Evolutionary conservation across 2,113 vertebrate genomes (phyloP).

Genomic region (Perognathus longimembris): DNA sequence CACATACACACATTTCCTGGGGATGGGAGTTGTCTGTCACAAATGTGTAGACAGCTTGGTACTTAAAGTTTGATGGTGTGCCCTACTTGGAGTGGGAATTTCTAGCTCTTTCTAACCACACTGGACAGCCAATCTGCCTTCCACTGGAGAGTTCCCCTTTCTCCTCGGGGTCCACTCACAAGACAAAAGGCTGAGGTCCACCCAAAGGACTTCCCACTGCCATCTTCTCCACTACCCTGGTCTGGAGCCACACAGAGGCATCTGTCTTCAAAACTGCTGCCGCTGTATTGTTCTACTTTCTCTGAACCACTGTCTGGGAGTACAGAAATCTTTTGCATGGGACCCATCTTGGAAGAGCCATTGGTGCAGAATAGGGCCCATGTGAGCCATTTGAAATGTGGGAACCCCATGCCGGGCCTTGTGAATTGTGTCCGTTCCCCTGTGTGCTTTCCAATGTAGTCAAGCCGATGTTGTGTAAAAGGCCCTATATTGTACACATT

Average conservation of each 20-base stretch:
- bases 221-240: background rate
- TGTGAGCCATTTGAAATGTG: background rate
- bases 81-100: background rate
- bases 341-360: background rate
- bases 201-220: background rate
- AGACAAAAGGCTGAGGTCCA: background rate
- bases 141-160: background rate
- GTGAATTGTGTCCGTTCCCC: background rate
- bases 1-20: background rate
- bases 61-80: background rate
- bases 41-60: background rate
- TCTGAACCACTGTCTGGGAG: conserved; percentile 21
- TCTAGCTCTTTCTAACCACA: background rate
- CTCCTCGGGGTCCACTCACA: background rate
- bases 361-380: conserved; percentile 54
- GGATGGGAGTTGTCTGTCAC: background rate
- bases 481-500: background rate
- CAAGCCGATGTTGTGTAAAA: conserved; percentile 32
- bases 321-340: background rate
- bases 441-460: conserved; percentile 60
- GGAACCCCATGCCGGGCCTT: background rate
- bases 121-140: background rate
- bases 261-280: conserved; percentile 50
- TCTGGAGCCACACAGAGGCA: conserved; percentile 8
- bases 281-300: background rate